Base-by-base conservation (phyloP, 2,888 invertebrate genomes). In the Phanerotoma sp. region DNA sequence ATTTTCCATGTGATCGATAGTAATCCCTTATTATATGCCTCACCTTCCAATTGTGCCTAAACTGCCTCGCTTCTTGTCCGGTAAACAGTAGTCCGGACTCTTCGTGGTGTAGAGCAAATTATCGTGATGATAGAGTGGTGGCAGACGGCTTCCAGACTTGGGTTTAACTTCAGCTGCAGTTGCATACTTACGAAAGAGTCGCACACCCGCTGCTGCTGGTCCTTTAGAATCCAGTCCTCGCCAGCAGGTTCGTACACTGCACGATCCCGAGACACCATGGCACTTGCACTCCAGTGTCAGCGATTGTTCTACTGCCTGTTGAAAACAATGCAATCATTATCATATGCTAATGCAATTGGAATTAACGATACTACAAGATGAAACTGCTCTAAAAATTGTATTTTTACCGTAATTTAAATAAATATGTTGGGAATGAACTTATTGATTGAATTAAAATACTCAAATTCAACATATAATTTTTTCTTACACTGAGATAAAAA, bases 161-260 rank as follows among this genome's bases (percentile, higher is more conserved):
- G 73, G 68, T 57, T 72, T 69, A 6, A 82, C 75, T 68, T 83
- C 82, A 45, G 80, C 78, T 2, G 83, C 82, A 46, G 80, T 80
- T 4, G 82, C 79, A 71, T 85, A 86, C 60, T 84, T 79, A 69
- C 83, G 77, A 75, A 84, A 79, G 72, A 86, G 76, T 71, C 81
- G 78, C 25, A 77, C 76, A 2, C 82, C 86, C 3, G 77, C 73
- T 55, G 85, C 79, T 1, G 83, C 79, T 4, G 89, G 86, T 30
- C 73, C 74, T 3, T 68, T 63, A 2, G 73, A 66, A 7, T 75
- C 75, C 63, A 91, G 77, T 2, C 89, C 84, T 64, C 85, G 83
- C 90, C 91, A 91, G 73, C 91, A 91, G 35, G 90, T 91, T 72
- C 87, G 86, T 66, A 91, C 86, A 63, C 87, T 88, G 75, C 91